Percentiles rank a stretch among this genome's conserved stretches.
These are phyloP conservation scores for Ciconia maguari DNA, from an alignment of 2,113 vertebrate species.

Conservation along the genomic window DNA sequence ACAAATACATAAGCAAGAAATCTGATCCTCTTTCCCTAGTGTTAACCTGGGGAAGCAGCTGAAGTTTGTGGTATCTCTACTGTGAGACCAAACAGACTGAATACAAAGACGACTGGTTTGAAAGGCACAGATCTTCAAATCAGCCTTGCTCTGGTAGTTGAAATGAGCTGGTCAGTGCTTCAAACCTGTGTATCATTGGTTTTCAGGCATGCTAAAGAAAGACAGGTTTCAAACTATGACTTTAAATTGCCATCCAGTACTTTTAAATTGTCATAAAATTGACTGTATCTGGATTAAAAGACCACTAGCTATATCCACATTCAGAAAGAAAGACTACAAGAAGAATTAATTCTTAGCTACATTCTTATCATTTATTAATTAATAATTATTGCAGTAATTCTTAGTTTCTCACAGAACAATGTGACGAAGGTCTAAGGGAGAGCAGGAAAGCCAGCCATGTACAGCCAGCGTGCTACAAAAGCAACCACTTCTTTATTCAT, in stretches of 20 bases:
- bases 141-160: not conserved
- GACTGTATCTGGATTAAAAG: not conserved
- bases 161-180: not conserved
- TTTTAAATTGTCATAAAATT: not conserved
- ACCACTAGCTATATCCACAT: not conserved
- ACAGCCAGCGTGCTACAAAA: not conserved
- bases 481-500: not conserved
- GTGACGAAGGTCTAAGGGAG: not conserved
- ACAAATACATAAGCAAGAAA: not conserved
- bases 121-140: not conserved
- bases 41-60: not conserved
- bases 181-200: not conserved
- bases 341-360: not conserved
- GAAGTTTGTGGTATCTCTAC: not conserved
- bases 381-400: not conserved
- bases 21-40: not conserved
- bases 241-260: not conserved
- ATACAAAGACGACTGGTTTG: not conserved
- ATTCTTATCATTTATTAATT: not conserved
- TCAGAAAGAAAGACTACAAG: not conserved
- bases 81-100: not conserved
- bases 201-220: not conserved
- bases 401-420: rapidly evolving
- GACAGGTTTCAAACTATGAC: not conserved
- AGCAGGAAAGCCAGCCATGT: not conserved